phyloP scores from a whole-genome alignment of 2,113 vertebrate genomes.

The Pteronura brasiliensis region DNA sequence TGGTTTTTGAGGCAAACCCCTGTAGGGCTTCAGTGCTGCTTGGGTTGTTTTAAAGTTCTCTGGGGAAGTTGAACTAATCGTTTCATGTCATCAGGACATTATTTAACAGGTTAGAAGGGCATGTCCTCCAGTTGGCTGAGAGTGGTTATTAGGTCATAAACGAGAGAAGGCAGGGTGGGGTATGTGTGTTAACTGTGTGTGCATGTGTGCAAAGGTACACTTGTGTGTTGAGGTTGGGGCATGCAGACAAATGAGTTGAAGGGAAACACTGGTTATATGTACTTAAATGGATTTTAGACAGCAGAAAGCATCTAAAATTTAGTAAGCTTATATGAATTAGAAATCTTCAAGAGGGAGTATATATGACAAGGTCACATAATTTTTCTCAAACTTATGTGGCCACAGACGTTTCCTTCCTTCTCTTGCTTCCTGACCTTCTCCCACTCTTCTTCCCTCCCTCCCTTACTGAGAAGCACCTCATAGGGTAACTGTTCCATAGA shows the following conservation, averaged over 20 bases:
- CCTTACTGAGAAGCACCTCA: neutral
- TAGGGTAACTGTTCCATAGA: neutral
- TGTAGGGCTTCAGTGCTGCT: neutral
- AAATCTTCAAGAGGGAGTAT: neutral
- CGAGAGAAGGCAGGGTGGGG: neutral
- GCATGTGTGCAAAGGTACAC: neutral
- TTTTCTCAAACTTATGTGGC: neutral
- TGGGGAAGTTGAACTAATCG: neutral
- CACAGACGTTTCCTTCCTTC: neutral
- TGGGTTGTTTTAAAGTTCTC: neutral
- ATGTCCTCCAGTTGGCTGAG: neutral
- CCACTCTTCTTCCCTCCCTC: neutral
- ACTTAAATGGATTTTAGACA: constrained; percentile 1
- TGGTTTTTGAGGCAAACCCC: neutral
- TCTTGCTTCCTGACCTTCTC: neutral
- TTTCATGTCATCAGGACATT: neutral
- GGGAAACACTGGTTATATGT: neutral
- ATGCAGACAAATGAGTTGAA: neutral
- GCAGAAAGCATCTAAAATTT: neutral
- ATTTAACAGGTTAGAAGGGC: neutral
- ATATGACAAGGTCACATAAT: neutral
- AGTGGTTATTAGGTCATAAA: neutral
- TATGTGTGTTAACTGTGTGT: neutral
- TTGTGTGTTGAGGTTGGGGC: neutral
- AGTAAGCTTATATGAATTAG: neutral